A percentile compares a stretch with the other conserved stretches of the same genome.
phyloP scores from a whole-genome alignment of 2,888 invertebrate genomes.

The Agrilus biguttatus region DNA sequence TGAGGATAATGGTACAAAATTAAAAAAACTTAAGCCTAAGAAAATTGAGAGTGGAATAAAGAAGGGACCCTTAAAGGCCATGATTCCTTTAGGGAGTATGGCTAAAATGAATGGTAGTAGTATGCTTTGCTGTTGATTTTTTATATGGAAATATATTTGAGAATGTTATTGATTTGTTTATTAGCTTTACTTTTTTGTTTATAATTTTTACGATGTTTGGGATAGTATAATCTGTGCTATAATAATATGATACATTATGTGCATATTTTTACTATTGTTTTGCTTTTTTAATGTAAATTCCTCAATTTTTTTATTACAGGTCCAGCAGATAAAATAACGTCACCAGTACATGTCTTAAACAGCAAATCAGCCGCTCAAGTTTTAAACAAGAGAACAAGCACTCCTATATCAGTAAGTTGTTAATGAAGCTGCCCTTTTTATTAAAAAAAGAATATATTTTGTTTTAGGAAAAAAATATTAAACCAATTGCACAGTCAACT shows the following conservation, averaged over 20 bases:
- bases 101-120: slow-evolving; percentile 6
- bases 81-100: slow-evolving; percentile 13
- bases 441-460: background rate
- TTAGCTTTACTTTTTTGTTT: background rate
- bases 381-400: slow-evolving; percentile 9
- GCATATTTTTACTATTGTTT: no score
- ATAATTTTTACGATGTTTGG: no score
- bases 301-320: background rate
- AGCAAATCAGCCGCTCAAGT: background rate
- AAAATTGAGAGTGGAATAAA: slow-evolving; percentile 5
- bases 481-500: slow-evolving; percentile 14
- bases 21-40: slow-evolving; percentile 11
- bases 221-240: no score
- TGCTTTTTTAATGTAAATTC: no score
- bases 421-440: background rate
- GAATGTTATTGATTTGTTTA: background rate
- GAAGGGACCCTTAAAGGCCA: slow-evolving; percentile 13
- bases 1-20: background rate
- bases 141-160: background rate
- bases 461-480: slow-evolving; percentile 8
- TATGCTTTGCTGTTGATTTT: background rate
- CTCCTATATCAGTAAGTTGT: slow-evolving; percentile 10
- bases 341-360: background rate
- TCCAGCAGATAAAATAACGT: background rate
- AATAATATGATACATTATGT: no score